Conservation (phyloP, 2,797 vertebrate genomes). For the Enteromius viviparus region DNA sequence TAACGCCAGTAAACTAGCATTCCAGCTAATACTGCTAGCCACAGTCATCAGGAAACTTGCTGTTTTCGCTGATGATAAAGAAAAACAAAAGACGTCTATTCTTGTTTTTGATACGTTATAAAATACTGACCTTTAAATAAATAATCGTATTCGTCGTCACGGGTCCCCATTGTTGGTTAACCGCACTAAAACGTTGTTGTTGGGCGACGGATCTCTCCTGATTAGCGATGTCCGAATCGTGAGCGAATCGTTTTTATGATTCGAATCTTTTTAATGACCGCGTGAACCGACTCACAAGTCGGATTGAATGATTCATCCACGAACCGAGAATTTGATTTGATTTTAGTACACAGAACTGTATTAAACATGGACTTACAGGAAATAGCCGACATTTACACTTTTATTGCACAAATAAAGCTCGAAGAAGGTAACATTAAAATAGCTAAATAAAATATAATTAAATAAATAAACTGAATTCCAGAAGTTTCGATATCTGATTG, state of each 20-base stretch:
- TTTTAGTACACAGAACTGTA: too few species aligned
- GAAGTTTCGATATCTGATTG: too few species aligned
- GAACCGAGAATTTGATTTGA: too few species aligned
- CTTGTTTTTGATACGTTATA: not conserved
- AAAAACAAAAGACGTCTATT: not conserved
- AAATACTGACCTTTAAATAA: slow-evolving; percentile 80
- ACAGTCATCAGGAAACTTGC: slow-evolving; percentile 31
- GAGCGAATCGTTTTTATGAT: not conserved
- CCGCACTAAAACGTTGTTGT: slow-evolving; percentile 35
- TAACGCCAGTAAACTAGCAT: slow-evolving; percentile 8
- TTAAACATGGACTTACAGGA: too few species aligned
- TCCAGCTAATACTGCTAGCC: slow-evolving; percentile 22
- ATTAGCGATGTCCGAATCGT: slow-evolving; percentile 19
- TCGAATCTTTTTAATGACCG: slow-evolving; percentile 19
- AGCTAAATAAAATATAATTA: too few species aligned
- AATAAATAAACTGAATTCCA: too few species aligned
- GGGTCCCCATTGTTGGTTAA: slow-evolving; percentile 74
- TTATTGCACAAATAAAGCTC: too few species aligned
- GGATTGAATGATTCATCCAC: not conserved
- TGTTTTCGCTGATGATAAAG: not conserved
- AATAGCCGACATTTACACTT: too few species aligned
- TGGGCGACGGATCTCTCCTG: slow-evolving; percentile 30
- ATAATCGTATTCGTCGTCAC: slow-evolving; percentile 85
- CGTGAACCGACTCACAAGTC: not conserved
- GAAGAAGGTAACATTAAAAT: too few species aligned